Percentiles rank a stretch among this genome's conserved stretches.
These are phyloP conservation scores for Synanthedon formicaeformis DNA, from an alignment of 2,888 invertebrate genomes.

Conservation along the genomic window DNA sequence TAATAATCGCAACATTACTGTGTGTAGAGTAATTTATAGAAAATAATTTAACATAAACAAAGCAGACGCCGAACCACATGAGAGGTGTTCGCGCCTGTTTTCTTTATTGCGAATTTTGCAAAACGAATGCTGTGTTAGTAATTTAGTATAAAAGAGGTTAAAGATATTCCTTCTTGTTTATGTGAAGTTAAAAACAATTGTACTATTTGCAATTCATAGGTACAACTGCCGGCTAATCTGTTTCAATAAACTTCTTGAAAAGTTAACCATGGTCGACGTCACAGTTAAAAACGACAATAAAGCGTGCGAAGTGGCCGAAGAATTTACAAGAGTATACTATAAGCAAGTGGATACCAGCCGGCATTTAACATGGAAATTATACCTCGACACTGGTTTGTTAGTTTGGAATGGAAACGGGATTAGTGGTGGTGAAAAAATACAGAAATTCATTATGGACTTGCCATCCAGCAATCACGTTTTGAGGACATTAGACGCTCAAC, in stretches of 20 bases:
- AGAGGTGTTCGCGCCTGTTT: too few species aligned
- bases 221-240: too few species aligned
- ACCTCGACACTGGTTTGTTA: conserved; percentile 84
- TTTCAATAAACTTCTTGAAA: neutral
- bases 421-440: conserved; percentile 83
- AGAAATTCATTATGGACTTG: conserved; percentile 86
- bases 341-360: conserved; percentile 88
- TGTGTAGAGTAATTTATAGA: too few species aligned
- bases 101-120: too few species aligned
- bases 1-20: too few species aligned
- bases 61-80: too few species aligned
- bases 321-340: conserved; percentile 91
- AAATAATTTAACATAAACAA: too few species aligned
- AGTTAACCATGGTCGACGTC: conserved; percentile 54
- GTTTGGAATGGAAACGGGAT: conserved; percentile 95
- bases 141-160: too few species aligned
- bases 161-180: too few species aligned
- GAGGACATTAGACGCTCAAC: conserved; percentile 88
- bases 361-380: conserved; percentile 84
- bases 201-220: too few species aligned
- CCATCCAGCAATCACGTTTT: conserved; percentile 84
- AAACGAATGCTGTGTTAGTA: too few species aligned
- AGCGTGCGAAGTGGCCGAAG: conserved; percentile 87
- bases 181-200: too few species aligned
- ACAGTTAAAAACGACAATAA: conserved; percentile 78